These are phyloP conservation scores for Thera britannica DNA, from an alignment of 2,888 invertebrate genomes.

Conservation along the genomic window DNA sequence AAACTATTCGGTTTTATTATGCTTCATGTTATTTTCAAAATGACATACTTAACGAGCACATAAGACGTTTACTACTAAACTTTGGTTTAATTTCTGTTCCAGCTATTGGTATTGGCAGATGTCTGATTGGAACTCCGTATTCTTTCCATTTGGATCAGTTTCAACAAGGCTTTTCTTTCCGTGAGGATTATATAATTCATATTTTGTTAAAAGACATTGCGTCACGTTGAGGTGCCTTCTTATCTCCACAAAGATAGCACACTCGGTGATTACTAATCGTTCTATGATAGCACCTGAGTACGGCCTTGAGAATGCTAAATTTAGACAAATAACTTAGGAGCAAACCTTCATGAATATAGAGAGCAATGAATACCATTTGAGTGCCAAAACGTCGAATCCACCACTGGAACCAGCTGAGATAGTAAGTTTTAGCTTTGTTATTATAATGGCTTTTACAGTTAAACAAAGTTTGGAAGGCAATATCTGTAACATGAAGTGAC, in stretches of 20 bases:
- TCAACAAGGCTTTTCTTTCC: neutral
- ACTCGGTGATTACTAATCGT: conserved; percentile 52
- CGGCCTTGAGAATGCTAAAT: conserved; percentile 43
- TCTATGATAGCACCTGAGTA: conserved; percentile 39
- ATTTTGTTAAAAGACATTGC: conserved; percentile 48
- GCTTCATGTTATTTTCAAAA: neutral
- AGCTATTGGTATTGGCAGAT: neutral
- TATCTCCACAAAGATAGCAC: conserved; percentile 46
- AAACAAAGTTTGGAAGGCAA: too few relatives aligned
- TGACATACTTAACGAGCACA: neutral
- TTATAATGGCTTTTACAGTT: too few relatives aligned
- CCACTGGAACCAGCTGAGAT: too few relatives aligned
- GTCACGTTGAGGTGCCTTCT: conserved; percentile 45
- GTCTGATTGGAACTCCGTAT: neutral
- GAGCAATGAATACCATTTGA: too few relatives aligned
- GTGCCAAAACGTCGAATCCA: too few relatives aligned
- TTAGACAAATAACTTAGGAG: conserved; percentile 16
- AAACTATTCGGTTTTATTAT: neutral
- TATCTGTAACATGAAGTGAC: too few relatives aligned
- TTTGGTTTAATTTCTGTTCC: too few relatives aligned
- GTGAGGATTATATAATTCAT: conserved; percentile 15
- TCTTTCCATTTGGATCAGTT: neutral
- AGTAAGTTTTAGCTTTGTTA: too few relatives aligned
- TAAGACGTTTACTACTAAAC: too few relatives aligned
- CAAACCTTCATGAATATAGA: neutral